Evolutionary conservation across 1,140 invertebrate genomes (phyloP).

Genomic region (Lepidurus arcticus): DNA sequence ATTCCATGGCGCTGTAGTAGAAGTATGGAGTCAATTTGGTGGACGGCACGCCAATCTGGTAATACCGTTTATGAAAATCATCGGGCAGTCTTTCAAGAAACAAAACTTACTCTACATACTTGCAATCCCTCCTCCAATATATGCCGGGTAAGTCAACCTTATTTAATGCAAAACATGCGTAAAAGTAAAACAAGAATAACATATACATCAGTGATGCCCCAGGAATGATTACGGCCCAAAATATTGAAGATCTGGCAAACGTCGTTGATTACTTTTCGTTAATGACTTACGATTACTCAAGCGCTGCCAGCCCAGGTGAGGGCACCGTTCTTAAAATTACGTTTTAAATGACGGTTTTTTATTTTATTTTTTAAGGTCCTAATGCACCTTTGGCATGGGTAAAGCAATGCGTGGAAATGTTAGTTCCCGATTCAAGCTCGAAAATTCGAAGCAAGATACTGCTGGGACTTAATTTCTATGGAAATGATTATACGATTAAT

Average conservation of each 20-base stretch:
- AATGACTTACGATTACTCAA: constrained; percentile 88
- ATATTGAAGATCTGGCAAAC: constrained; percentile 69
- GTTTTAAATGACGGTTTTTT: no score
- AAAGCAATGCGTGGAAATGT: constrained; percentile 64
- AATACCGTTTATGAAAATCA: constrained; percentile 55
- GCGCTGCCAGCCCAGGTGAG: constrained; percentile 65
- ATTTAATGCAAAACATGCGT: background rate
- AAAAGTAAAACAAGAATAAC: background rate
- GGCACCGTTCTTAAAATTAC: background rate
- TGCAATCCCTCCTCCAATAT: constrained; percentile 71
- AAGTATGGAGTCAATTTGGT: constrained; percentile 79
- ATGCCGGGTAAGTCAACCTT: constrained; percentile 50
- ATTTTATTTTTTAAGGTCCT: constrained; percentile 50
- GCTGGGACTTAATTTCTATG: constrained; percentile 89
- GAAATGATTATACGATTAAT: constrained; percentile 72
- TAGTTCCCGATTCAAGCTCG: constrained; percentile 56
- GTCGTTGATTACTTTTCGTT: constrained; percentile 79
- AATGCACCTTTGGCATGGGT: constrained; percentile 83
- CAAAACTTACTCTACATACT: constrained; percentile 63
- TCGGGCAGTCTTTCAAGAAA: constrained; percentile 48
- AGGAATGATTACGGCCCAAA: constrained; percentile 66
- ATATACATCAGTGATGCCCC: constrained; percentile 43
- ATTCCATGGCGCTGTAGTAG: constrained; percentile 81
- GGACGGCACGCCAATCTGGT: constrained; percentile 57
- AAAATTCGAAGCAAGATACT: constrained; percentile 69